Conservation (phyloP, 1,140 invertebrate species). For the Hormaphis cornu region DNA sequence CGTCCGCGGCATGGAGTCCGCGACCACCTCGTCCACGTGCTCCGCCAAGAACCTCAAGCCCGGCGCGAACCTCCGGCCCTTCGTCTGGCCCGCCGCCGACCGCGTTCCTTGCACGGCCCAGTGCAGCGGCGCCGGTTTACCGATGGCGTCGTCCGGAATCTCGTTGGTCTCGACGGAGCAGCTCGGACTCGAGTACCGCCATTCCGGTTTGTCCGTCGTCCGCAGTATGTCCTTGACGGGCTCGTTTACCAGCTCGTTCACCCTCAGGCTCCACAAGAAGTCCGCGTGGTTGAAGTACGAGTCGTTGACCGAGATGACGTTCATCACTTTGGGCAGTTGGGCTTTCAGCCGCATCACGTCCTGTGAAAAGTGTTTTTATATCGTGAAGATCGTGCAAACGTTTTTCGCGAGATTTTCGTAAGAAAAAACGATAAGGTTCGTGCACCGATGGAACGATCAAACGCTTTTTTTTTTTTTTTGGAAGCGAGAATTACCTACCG, state of each 20-base stretch:
- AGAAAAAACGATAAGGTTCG: too few relatives aligned
- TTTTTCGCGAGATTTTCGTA: not conserved
- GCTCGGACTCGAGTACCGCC: not conserved
- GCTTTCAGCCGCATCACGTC: conserved; percentile 50
- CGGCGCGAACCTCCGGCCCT: too few relatives aligned
- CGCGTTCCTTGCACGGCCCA: too few relatives aligned
- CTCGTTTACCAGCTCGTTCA: conserved; percentile 50
- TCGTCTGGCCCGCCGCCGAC: not conserved
- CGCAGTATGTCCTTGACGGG: conserved; percentile 48
- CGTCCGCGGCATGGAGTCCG: not conserved
- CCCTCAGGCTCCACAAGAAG: conserved; percentile 55
- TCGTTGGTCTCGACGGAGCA: too few relatives aligned
- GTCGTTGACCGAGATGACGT: conserved; percentile 49
- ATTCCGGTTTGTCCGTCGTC: not conserved
- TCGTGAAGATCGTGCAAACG: not conserved
- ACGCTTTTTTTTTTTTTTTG: too few relatives aligned
- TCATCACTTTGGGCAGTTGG: conserved; percentile 46
- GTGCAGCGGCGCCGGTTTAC: too few relatives aligned
- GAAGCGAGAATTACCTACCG: too few relatives aligned
- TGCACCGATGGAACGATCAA: too few relatives aligned
- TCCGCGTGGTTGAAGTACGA: conserved; percentile 56
- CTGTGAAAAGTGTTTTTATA: conserved; percentile 33
- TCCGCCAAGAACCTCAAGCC: not conserved
- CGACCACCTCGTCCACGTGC: not conserved
- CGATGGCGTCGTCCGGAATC: not conserved